Conservation (phyloP, 2,888 invertebrate genomes). For the Drosophila longiperda region DNA sequence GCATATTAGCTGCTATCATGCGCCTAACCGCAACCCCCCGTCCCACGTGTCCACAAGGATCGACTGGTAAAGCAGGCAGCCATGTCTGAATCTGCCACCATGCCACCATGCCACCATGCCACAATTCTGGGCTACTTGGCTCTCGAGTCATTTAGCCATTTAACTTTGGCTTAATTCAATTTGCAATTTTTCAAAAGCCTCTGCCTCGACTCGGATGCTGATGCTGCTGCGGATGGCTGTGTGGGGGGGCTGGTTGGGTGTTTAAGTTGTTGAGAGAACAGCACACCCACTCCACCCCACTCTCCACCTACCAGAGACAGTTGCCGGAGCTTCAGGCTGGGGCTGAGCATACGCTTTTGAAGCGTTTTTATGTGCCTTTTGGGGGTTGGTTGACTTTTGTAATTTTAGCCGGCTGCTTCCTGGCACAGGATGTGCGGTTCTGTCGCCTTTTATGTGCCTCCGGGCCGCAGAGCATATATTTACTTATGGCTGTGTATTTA, state of each 20-base stretch:
- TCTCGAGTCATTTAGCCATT: slow-evolving; percentile 82
- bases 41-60: slow-evolving; percentile 20
- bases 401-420: slow-evolving; percentile 80
- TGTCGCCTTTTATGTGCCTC: slow-evolving; percentile 70
- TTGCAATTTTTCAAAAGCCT: slow-evolving; percentile 85
- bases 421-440: slow-evolving; percentile 80
- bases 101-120: slow-evolving; percentile 16
- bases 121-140: slow-evolving; percentile 66
- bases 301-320: slow-evolving; percentile 1
- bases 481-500: slow-evolving; percentile 37
- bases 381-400: slow-evolving; percentile 77
- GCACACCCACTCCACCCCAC: slow-evolving; percentile 8
- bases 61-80: slow-evolving; percentile 50
- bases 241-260: slow-evolving; percentile 3
- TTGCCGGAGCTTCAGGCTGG: neutral
- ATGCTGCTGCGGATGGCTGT: slow-evolving; percentile 14
- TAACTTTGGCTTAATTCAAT: slow-evolving; percentile 85
- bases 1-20: slow-evolving; percentile 80
- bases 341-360: slow-evolving; percentile 71
- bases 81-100: slow-evolving; percentile 30
- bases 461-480: slow-evolving; percentile 56
- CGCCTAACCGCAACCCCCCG: slow-evolving; percentile 75
- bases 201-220: slow-evolving; percentile 51
- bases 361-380: slow-evolving; percentile 76
- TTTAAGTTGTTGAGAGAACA: slow-evolving; percentile 48